Percentiles rank a stretch among this genome's conserved stretches.
These are phyloP conservation scores for Stramonita haemastoma DNA, from an alignment of 2,888 invertebrate species.

Conservation along the genomic window DNA sequence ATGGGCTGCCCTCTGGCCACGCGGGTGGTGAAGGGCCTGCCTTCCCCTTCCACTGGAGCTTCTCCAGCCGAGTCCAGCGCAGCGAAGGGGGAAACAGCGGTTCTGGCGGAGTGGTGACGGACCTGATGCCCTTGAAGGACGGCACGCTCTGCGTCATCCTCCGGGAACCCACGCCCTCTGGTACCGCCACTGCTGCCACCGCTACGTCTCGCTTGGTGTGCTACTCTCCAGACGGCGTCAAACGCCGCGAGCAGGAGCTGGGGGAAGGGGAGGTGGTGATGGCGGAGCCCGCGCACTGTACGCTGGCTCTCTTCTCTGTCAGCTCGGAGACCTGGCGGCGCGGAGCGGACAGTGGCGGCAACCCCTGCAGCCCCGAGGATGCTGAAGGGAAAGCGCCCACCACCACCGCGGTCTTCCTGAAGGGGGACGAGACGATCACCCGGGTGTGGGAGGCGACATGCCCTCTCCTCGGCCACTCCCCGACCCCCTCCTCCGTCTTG, in stretches of 20 bases:
- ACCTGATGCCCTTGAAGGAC: not conserved
- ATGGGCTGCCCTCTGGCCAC: not conserved
- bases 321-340: not conserved
- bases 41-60: not conserved
- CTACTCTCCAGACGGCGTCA: not conserved
- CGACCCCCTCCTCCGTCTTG: not conserved
- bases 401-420: not conserved
- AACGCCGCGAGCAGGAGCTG: not conserved
- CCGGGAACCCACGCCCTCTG: not conserved
- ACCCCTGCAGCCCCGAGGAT: not conserved
- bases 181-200: too few relatives aligned
- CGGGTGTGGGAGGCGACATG: not conserved
- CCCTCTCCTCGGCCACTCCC: not conserved
- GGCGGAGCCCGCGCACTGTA: not conserved
- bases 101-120: not conserved
- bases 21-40: not conserved
- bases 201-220: not conserved
- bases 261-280: not conserved
- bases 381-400: not conserved
- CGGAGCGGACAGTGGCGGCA: too few relatives aligned
- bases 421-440: not conserved
- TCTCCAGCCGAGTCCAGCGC: not conserved
- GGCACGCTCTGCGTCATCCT: not conserved
- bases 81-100: not conserved
- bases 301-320: not conserved